Evolutionary conservation across 2,888 invertebrate species (phyloP).

Genomic region (Oithona nana): DNA sequence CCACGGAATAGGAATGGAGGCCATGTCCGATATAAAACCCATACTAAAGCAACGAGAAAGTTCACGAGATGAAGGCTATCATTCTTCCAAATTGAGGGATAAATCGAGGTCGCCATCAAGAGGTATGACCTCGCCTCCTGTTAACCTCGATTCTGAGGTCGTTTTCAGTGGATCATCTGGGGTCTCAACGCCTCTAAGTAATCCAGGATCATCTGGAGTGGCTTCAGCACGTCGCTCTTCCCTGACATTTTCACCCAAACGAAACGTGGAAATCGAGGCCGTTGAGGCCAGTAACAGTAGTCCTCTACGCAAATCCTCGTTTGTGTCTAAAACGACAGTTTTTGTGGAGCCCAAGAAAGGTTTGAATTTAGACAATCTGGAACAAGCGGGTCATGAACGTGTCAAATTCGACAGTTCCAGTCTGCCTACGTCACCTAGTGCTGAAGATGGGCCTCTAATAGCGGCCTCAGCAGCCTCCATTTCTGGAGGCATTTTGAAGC

Average conservation of each 20-base stretch:
- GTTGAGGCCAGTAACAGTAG: not conserved
- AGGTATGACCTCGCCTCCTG: not conserved
- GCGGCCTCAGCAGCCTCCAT: not conserved
- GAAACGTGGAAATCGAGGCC: not conserved
- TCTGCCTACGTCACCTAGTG: not conserved
- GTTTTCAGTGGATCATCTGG: not conserved
- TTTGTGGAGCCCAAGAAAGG: too few relatives aligned
- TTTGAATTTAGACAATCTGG: not conserved
- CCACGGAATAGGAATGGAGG: not conserved
- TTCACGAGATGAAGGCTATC: not conserved
- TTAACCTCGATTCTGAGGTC: not conserved
- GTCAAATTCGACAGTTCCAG: not conserved
- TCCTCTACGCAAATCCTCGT: not conserved
- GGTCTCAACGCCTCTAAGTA: not conserved
- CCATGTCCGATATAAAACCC: not conserved
- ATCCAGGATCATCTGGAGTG: too few relatives aligned
- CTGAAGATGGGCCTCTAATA: not conserved
- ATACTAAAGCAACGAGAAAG: not conserved
- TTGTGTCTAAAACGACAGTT: not conserved
- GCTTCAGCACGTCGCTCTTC: not conserved
- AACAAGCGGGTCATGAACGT: not conserved
- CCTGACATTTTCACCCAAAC: not conserved
- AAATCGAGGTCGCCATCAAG: not conserved
- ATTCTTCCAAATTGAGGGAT: not conserved
- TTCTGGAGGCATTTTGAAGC: not conserved